Base-by-base conservation (phyloP, 2,888 invertebrate species). In the Lucinisca nassula region DNA sequence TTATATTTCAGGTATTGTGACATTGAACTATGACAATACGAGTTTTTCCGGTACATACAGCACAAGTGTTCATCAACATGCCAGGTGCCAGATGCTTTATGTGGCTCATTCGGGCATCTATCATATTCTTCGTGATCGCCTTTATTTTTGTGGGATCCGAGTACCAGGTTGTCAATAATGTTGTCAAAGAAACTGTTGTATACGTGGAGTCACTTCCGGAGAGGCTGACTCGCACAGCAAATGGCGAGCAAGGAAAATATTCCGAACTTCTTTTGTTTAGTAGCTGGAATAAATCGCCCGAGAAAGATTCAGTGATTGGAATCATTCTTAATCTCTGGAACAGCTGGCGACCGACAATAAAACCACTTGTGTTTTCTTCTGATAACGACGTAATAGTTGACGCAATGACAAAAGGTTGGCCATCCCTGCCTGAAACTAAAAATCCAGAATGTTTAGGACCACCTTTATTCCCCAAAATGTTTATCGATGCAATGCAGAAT, bases 341-440 rank as follows among this genome's bases (percentile, higher is more conserved):
- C 27, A 45, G 27, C 45, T 49, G 40, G 49, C 1, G 14, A 30
- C 74, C 74, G 17, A 49, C 45, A 10, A 74, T 74, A 40, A 74
- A 74, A 30, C 40, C 74, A 21, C 45, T 74, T 12, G 45, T 74
- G 74, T 74, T 74, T 24, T 35, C 74, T 1, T 74, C 74, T 14
- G 49, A 74, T n/a, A 74, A 74, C 30, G 74, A 74, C 49, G 74
- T 49, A 24, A 74, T 45, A 6, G 45, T 74, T 2, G 45, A 74
- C 38, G 74, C 45, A 1, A 49, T 49, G 49, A 74, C 21, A 10
- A 8, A 45, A 30, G 74, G 74, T 2, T 74, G 74, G 74, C 74
- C 74, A 14, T 40, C 40, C 17, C 45, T 45, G 17, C n/a, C 74
- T 6, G 74, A 74, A 45, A 45, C 24, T 17, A 45, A 40, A 24